A percentile compares a stretch with the other conserved stretches of the same genome.
phyloP scores from a whole-genome alignment of 2,888 invertebrate species.

The Eledona agricola region DNA sequence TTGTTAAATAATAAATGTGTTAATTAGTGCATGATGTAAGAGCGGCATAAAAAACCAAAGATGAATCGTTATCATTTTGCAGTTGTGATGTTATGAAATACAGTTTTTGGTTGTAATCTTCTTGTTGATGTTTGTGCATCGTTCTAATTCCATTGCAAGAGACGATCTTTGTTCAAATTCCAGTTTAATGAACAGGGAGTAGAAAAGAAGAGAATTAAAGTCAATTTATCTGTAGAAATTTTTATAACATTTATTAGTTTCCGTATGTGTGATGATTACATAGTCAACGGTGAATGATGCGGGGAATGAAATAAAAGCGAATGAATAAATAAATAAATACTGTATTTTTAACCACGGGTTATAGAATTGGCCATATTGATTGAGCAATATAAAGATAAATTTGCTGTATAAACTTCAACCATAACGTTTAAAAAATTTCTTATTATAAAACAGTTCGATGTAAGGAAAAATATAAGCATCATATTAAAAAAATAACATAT shows the following conservation, averaged over 20 bases:
- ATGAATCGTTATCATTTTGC: too few species aligned
- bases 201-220: too few species aligned
- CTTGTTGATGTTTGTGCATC: too few species aligned
- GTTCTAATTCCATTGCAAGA: too few species aligned
- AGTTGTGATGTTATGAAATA: too few species aligned
- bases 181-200: too few species aligned
- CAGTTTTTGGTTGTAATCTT: too few species aligned
- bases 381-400: slow-evolving; percentile 45
- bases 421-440: slow-evolving; percentile 34
- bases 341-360: slow-evolving; percentile 36
- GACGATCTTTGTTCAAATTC: too few species aligned
- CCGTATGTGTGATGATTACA: slow-evolving; percentile 2
- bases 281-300: not conserved
- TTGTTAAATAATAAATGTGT: too few species aligned
- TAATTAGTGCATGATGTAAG: too few species aligned
- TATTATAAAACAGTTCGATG: slow-evolving; percentile 42
- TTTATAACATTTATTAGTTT: slow-evolving; percentile 4
- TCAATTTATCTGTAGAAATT: too few species aligned
- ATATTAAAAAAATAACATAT: slow-evolving; percentile 34
- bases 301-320: slow-evolving; percentile 14
- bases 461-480: slow-evolving; percentile 37
- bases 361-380: slow-evolving; percentile 34
- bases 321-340: slow-evolving; percentile 43
- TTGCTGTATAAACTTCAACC: slow-evolving; percentile 29
- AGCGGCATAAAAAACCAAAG: too few species aligned